These are phyloP conservation scores for Epicampocera succincta DNA, from an alignment of 2,888 invertebrate genomes.

Conservation along the genomic window DNA sequence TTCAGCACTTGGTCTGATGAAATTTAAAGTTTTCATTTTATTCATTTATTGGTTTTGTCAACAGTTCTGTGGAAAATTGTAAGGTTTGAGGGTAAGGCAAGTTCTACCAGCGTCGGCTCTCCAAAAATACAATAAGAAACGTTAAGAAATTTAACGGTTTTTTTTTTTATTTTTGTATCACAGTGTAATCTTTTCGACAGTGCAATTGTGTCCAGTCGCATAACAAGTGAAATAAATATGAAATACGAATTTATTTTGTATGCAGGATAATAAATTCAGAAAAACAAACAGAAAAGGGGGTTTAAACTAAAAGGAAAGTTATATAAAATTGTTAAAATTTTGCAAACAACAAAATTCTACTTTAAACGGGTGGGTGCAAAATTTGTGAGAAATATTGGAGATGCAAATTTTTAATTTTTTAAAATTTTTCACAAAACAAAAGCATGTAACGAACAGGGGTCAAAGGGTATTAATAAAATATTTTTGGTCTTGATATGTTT, in stretches of 20 bases:
- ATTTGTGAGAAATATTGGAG: slow-evolving; percentile 32
- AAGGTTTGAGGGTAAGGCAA: too few relatives aligned
- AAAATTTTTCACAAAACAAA: slow-evolving; percentile 23
- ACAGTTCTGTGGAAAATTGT: too few relatives aligned
- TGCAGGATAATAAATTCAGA: slow-evolving; percentile 26
- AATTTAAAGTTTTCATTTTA: too few relatives aligned
- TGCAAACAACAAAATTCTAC: slow-evolving; percentile 30
- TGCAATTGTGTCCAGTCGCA: slow-evolving; percentile 2
- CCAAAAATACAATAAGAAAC: too few relatives aligned
- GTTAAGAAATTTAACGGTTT: too few relatives aligned
- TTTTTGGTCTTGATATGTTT: too few relatives aligned
- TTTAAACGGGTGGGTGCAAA: slow-evolving; percentile 49
- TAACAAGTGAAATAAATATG: neutral
- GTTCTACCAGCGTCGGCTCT: too few relatives aligned
- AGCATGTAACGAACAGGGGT: slow-evolving; percentile 2
- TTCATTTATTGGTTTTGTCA: too few relatives aligned
- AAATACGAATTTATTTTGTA: neutral
- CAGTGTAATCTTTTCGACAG: too few relatives aligned
- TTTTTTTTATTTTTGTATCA: too few relatives aligned
- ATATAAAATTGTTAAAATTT: slow-evolving; percentile 2
- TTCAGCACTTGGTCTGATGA: too few relatives aligned
- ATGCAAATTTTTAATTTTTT: slow-evolving; percentile 38
- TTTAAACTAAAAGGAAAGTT: neutral
- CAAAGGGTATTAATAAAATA: neutral
- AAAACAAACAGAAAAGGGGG: neutral